Evolutionary conservation across 2,888 invertebrate genomes (phyloP).

Genomic region (Leptopilina syphax): DNA sequence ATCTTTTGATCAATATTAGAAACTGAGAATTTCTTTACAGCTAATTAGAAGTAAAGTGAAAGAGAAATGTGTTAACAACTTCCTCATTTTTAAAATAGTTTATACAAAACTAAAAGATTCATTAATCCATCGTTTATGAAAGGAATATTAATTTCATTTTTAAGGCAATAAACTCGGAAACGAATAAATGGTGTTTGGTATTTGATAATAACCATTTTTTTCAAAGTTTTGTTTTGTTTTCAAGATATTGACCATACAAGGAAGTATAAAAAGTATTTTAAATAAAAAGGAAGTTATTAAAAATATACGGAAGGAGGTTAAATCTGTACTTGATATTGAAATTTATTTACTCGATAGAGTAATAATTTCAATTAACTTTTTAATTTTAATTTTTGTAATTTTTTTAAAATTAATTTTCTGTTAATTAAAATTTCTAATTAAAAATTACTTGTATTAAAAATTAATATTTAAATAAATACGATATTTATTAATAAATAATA

Average conservation of each 20-base stretch:
- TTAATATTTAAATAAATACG: too few species aligned
- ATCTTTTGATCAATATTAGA: neutral
- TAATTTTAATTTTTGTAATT: neutral
- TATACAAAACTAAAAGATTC: neutral
- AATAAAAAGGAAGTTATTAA: conserved; percentile 29
- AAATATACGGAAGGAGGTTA: conserved; percentile 22
- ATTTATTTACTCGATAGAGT: conserved; percentile 1
- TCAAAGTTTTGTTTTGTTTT: too few species aligned
- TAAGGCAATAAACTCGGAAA: neutral
- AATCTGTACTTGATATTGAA: neutral
- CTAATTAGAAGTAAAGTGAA: neutral
- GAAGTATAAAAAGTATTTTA: conserved; percentile 5
- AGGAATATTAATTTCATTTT: neutral
- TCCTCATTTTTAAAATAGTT: neutral
- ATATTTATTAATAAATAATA: too few species aligned
- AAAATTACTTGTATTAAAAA: too few species aligned
- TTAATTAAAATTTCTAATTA: neutral
- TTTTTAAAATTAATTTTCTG: neutral
- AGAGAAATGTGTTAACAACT: conserved; percentile 10
- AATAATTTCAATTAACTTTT: conserved; percentile 41
- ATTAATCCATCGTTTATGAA: neutral
- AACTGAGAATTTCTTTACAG: neutral
- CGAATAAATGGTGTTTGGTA: neutral
- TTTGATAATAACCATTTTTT: neutral
- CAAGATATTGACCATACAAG: neutral